Evolutionary conservation across 2,113 vertebrate genomes (phyloP).

Genomic region (Saguinus midas): DNA sequence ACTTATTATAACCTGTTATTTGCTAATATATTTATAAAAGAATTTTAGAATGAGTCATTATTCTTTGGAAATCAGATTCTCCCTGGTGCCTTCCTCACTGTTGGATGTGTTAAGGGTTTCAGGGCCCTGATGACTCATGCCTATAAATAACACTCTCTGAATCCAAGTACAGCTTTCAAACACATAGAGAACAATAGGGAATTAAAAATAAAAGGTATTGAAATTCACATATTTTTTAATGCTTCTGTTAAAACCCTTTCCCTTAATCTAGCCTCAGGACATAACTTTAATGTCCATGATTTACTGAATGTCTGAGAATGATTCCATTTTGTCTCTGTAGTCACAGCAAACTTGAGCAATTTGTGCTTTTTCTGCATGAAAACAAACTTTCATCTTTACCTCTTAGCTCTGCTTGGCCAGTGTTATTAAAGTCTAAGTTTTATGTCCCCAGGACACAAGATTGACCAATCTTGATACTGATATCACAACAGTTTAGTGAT

Average conservation of each 20-base stretch:
- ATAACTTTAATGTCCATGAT: not conserved
- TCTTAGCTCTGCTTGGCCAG: not conserved
- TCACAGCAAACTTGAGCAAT: not conserved
- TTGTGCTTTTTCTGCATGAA: not conserved
- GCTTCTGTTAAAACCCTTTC: not conserved
- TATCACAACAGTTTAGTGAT: not conserved
- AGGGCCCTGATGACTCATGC: constrained; percentile 56
- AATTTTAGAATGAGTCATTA: constrained; percentile 56
- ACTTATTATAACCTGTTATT: constrained; percentile 39
- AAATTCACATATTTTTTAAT: not conserved
- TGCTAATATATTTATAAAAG: constrained; percentile 58
- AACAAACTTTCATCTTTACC: not conserved
- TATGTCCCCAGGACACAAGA: not conserved
- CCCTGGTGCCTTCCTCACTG: constrained; percentile 17
- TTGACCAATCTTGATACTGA: not conserved
- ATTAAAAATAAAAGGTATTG: not conserved
- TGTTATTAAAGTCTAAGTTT: not conserved
- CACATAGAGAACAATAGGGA: not conserved
- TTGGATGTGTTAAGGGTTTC: constrained; percentile 56
- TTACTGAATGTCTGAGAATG: not conserved
- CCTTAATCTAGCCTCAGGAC: not conserved
- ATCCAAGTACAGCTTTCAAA: constrained; percentile 29
- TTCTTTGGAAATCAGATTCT: constrained; percentile 67
- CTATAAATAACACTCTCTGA: constrained; percentile 50
- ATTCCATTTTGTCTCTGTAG: not conserved